Evolutionary conservation across 2,113 vertebrate genomes (phyloP).

Genomic region (Fukomys damarensis): DNA sequence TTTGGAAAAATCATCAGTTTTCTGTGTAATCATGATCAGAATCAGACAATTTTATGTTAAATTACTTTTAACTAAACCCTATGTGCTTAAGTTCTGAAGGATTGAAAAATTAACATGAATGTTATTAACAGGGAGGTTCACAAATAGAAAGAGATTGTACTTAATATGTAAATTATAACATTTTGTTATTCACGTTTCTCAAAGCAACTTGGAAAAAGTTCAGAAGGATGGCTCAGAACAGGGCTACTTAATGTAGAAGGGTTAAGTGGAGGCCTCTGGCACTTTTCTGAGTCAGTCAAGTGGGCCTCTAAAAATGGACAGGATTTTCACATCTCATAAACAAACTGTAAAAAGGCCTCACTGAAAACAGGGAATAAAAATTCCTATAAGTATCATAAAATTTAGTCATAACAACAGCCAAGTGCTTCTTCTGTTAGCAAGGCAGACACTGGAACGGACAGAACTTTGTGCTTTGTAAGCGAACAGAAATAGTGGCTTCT

Average conservation of each 20-base stretch:
- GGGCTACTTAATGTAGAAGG: no score
- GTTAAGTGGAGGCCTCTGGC: neutral
- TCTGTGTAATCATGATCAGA: neutral
- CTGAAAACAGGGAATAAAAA: neutral
- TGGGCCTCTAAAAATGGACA: neutral
- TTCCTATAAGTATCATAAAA: neutral
- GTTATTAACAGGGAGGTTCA: neutral
- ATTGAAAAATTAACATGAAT: neutral
- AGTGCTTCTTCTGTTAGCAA: constrained; percentile 15
- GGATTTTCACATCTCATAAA: neutral
- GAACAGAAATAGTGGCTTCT: constrained; percentile 32
- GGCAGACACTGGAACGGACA: neutral
- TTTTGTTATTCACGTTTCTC: neutral
- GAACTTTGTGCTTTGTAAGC: constrained; percentile 22
- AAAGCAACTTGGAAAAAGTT: neutral
- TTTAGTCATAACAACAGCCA: neutral
- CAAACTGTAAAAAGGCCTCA: constrained; percentile 15
- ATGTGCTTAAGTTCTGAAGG: neutral
- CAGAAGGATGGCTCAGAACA: rapidly evolving
- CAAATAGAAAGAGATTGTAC: neutral
- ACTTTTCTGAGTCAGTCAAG: neutral
- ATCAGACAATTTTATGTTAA: neutral
- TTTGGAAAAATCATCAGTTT: neutral
- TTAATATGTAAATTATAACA: neutral
- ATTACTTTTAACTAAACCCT: neutral